Evolutionary conservation across 2,888 invertebrate genomes (phyloP).

Genomic region (Tanytarsus gracilentus): DNA sequence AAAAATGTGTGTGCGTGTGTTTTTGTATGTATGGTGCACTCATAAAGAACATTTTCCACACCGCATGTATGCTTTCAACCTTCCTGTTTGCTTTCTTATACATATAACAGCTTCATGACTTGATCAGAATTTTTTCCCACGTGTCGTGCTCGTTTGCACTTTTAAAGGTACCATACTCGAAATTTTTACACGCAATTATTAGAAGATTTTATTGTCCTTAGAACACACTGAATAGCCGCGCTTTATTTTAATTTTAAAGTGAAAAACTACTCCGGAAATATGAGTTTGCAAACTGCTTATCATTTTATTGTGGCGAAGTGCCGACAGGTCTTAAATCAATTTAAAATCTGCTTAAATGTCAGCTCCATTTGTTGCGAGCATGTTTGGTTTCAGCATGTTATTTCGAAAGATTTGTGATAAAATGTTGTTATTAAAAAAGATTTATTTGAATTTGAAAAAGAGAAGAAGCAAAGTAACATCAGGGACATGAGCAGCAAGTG

Average conservation of each 20-base stretch:
- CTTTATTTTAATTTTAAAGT: no score
- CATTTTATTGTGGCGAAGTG: no score
- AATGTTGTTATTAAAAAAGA: slow-evolving; percentile 8
- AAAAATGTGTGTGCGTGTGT: neutral
- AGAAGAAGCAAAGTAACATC: neutral
- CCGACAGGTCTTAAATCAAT: no score
- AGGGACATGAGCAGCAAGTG: neutral
- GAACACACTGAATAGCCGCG: no score
- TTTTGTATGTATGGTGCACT: neutral
- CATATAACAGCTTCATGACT: no score
- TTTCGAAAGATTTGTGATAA: slow-evolving; percentile 13
- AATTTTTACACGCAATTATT: neutral
- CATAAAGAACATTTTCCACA: neutral
- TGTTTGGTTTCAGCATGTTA: slow-evolving; percentile 12
- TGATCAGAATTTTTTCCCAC: neutral
- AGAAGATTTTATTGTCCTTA: no score
- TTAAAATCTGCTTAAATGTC: no score
- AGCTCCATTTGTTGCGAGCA: neutral
- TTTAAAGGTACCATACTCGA: neutral
- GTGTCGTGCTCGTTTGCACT: neutral
- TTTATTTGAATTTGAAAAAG: slow-evolving; percentile 13
- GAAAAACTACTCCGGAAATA: no score
- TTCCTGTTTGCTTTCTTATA: no score
- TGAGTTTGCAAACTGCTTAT: no score
- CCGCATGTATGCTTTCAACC: neutral